Evolutionary conservation across 2,797 vertebrate genomes (phyloP).

Genomic region (Furcifer pardalis): DNA sequence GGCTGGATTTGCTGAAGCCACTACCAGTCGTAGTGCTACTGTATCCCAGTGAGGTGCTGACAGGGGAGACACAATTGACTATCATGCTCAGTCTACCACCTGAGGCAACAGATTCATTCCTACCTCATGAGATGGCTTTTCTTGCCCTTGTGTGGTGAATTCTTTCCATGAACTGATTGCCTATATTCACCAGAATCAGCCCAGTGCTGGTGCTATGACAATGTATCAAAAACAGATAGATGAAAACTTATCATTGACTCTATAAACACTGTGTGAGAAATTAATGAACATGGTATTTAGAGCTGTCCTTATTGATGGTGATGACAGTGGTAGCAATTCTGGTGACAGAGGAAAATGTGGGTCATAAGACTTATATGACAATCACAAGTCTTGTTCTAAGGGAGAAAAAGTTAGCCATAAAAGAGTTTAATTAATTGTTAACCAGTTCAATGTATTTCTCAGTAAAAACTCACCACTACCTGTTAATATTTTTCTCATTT

Average conservation of each 20-base stretch:
- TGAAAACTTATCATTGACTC: constrained; percentile 10
- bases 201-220: neutral
- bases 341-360: neutral
- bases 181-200: neutral
- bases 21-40: neutral
- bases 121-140: neutral
- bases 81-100: neutral
- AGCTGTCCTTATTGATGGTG: no score
- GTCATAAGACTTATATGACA: neutral
- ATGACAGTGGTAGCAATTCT: no score
- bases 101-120: neutral
- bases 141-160: no score
- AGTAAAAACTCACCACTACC: no score
- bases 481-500: no score
- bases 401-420: no score
- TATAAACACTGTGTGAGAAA: constrained; percentile 11
- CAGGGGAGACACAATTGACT: neutral
- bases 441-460: no score
- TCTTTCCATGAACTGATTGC: neutral
- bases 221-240: constrained; percentile 5
- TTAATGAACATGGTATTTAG: constrained; percentile 5
- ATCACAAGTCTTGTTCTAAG: no score
- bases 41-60: neutral
- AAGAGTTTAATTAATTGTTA: no score
- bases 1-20: no score